These are phyloP conservation scores for Lycorma delicatula DNA, from an alignment of 1,140 invertebrate genomes.

Conservation along the genomic window DNA sequence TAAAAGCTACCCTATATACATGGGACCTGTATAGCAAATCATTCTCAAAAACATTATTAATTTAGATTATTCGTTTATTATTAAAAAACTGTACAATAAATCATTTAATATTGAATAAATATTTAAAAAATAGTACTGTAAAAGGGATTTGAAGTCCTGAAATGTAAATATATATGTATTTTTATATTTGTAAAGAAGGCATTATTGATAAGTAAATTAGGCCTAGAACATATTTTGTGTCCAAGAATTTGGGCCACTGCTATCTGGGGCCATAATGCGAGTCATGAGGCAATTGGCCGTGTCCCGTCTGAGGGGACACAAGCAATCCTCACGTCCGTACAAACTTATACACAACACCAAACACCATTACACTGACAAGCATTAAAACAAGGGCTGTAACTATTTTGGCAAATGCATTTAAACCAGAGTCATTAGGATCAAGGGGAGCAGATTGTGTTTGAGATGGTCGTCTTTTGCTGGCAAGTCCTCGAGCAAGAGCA, in stretches of 20 bases:
- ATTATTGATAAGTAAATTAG: too few species aligned
- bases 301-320: conserved; percentile 42
- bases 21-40: too few species aligned
- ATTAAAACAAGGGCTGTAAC: conserved; percentile 60
- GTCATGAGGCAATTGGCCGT: not conserved
- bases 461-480: conserved; percentile 49
- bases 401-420: conserved; percentile 30
- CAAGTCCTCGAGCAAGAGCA: conserved; percentile 56
- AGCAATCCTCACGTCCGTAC: conserved; percentile 66
- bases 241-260: not conserved
- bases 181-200: too few species aligned
- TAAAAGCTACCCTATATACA: too few species aligned
- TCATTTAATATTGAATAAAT: too few species aligned
- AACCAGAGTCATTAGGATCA: conserved; percentile 41
- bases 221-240: too few species aligned
- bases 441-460: conserved; percentile 37
- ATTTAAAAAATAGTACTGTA: too few species aligned
- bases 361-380: conserved; percentile 60
- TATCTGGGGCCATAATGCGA: not conserved
- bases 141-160: too few species aligned
- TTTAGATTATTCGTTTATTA: too few species aligned
- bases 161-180: too few species aligned
- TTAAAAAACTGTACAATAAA: too few species aligned
- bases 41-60: too few species aligned
- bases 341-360: conserved; percentile 66